A percentile compares a stretch with the other conserved stretches of the same genome.
Conservation (phyloP, 1,140 invertebrate genomes). For the Zaprionus tsacasi region DNA sequence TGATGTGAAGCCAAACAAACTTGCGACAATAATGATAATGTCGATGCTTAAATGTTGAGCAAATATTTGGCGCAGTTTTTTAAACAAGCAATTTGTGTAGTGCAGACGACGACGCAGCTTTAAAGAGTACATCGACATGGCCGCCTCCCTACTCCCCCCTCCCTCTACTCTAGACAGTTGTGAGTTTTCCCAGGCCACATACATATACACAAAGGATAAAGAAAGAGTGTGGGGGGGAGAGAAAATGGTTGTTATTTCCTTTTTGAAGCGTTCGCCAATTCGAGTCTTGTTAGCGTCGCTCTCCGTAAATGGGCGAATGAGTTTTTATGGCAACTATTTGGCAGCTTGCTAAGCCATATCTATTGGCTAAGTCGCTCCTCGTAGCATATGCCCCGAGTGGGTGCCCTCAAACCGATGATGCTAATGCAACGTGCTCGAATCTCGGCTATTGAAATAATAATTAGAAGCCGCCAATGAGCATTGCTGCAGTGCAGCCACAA, state of each 20-base stretch:
- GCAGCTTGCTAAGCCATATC: conserved; percentile 41
- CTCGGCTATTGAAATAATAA: conserved; percentile 75
- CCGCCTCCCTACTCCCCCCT: conserved; percentile 8
- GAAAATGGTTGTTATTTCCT: conserved; percentile 73
- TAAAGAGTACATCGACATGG: conserved; percentile 54
- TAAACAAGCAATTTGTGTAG: conserved; percentile 74
- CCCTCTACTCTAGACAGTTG: conserved; percentile 54
- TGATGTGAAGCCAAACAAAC: conserved; percentile 69
- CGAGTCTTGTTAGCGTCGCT: conserved; percentile 35
- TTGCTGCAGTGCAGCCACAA: conserved; percentile 54
- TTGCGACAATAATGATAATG: conserved; percentile 75
- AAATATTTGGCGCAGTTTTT: conserved; percentile 60
- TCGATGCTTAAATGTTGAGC: conserved; percentile 58
- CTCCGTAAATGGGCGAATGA: conserved; percentile 62
- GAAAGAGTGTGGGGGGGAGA: conserved; percentile 30
- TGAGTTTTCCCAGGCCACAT: conserved; percentile 64
- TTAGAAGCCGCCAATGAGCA: conserved; percentile 64
- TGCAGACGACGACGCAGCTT: conserved; percentile 34
- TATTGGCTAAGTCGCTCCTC: conserved; percentile 17
- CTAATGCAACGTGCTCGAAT: conserved; percentile 12
- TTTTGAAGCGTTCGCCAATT: conserved; percentile 42
- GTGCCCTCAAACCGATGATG: conserved; percentile 14
- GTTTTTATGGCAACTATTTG: conserved; percentile 66
- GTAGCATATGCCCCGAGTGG: conserved; percentile 11
- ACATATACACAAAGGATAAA: too few species aligned